Conservation (phyloP, 2,888 invertebrate genomes). For the Corbicula japonica region DNA sequence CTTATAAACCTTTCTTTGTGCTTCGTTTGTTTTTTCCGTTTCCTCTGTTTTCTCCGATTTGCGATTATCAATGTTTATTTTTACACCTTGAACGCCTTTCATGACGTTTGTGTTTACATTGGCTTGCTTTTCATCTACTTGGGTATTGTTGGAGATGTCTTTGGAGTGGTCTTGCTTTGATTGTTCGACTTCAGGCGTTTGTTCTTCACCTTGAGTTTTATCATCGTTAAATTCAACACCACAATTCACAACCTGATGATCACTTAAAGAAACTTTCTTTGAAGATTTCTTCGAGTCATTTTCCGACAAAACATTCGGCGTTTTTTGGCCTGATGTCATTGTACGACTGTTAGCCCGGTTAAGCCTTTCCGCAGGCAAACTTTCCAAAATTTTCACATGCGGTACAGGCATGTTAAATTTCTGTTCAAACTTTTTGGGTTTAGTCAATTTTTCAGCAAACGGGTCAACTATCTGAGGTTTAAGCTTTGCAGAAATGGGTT, state of each 20-base stretch:
- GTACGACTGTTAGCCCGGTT: neutral
- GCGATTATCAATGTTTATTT: conserved; percentile 31
- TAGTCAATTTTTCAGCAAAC: conserved; percentile 13
- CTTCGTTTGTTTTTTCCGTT: conserved; percentile 10
- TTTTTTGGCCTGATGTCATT: too few species aligned
- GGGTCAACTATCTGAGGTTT: conserved; percentile 35
- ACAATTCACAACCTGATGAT: too few species aligned
- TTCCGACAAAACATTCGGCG: too few species aligned
- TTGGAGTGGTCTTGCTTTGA: too few species aligned
- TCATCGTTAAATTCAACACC: too few species aligned
- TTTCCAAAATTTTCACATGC: conserved; percentile 56
- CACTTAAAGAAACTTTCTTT: too few species aligned
- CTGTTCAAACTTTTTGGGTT: conserved; percentile 44
- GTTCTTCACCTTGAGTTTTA: too few species aligned
- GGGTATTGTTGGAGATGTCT: too few species aligned
- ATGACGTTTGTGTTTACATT: too few species aligned
- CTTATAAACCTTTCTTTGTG: conserved; percentile 29
- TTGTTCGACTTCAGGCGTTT: too few species aligned
- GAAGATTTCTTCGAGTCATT: too few species aligned
- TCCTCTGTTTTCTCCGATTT: conserved; percentile 1
- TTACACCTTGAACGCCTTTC: conserved; percentile 5
- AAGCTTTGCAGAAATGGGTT: neutral
- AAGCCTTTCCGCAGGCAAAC: conserved; percentile 21
- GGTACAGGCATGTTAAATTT: conserved; percentile 52
- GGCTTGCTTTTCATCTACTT: too few species aligned